Base-by-base conservation (phyloP, 1,140 invertebrate genomes). In the Prorops nasuta region DNA sequence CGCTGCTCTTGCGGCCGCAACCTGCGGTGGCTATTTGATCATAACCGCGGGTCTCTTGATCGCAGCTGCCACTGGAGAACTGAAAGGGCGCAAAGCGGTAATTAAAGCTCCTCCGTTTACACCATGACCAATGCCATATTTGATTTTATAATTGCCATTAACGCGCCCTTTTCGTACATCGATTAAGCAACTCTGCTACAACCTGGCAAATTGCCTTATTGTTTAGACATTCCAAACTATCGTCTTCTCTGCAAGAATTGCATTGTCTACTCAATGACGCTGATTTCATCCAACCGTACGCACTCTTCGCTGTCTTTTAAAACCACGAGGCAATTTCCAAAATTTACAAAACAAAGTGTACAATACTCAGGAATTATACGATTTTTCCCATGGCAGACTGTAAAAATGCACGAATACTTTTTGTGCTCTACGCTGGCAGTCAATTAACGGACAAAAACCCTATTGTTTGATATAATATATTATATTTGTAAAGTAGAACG, bases 21-120 rank as follows among this genome's bases (percentile, higher is more conserved):
- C 79, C 24, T 79, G 77, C 47, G 79, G 79, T 72, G 83, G 86
- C 60, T 90, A 87, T 71, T 71, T 85, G 58, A 86, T 90, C 48
- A 84, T 89, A 58, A 87, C 84, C 10, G 74, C 82, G 19, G 86
- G 82, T 15, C 74, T 88, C 17, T 74, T 89, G 8, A 65, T 89
- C 49, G 86, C 80, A 12, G 80, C 84, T 17, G 68, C 84, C 3
- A 79, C 80, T 49, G 82, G 83, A 20, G 87, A 89, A 69, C 74
- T 88, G 49, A 80, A 79, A 24, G 82, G 79, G 31, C 78, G 81
- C 51, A 79, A 79, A 56, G 80, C 86, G 57, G 82, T 88, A 71
- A 79, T 67, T 40, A 38, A 44, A 56, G 12, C 18, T 6, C 17
- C 15, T 16, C 22, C 8, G 18, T 22, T 38, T 21, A 31, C 14